A percentile compares a stretch with the other conserved stretches of the same genome.
Conservation (phyloP, 2,888 invertebrate species). For the Synergus laeviventris region DNA sequence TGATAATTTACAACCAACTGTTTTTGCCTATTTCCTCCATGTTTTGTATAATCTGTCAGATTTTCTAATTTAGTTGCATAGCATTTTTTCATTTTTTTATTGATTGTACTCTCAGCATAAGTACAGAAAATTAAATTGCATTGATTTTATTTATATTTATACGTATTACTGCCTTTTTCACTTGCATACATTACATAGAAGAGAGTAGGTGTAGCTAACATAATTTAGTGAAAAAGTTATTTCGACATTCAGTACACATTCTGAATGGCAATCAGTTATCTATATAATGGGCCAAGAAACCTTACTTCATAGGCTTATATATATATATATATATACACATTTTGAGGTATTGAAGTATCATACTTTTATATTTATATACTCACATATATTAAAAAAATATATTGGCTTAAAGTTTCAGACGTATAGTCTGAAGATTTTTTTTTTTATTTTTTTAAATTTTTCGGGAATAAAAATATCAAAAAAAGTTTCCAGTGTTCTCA, state of each 20-base stretch:
- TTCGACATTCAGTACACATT: conserved; percentile 51
- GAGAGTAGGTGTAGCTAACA: conserved; percentile 16
- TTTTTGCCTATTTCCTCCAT: not conserved
- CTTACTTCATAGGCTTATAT: conserved; percentile 47
- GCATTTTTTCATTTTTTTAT: not conserved
- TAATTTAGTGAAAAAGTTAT: conserved; percentile 50
- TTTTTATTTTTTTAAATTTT: no score
- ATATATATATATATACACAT: no score
- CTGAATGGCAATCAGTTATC: conserved; percentile 50
- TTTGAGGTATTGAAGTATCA: not conserved
- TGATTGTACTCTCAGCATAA: not conserved
- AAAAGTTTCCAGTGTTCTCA: no score
- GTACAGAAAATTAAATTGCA: not conserved
- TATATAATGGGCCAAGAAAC: conserved; percentile 42
- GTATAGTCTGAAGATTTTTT: no score
- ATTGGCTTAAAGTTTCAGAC: no score
- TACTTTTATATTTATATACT: no score
- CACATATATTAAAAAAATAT: no score
- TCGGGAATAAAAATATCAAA: no score
- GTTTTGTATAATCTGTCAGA: not conserved
- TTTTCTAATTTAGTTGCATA: not conserved
- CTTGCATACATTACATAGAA: not conserved
- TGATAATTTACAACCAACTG: not conserved
- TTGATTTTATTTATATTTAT: not conserved
- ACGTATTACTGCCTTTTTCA: not conserved